Conservation (phyloP, 2,888 invertebrate species). For the Crematogaster levior region DNA sequence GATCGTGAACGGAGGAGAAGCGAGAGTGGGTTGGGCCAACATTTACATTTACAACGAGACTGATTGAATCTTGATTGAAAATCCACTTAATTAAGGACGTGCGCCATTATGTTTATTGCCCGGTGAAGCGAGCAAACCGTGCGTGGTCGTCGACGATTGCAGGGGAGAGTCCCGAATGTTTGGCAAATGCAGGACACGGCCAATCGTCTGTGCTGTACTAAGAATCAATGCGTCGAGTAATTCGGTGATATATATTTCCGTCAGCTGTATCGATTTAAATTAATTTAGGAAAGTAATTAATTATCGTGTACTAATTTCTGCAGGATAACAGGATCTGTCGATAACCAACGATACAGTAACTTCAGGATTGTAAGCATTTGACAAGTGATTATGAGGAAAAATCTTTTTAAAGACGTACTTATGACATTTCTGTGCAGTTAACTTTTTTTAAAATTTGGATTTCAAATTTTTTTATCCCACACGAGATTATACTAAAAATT, state of each 20-base stretch:
- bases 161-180: constrained; percentile 59
- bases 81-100: constrained; percentile 82
- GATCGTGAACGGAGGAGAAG: constrained; percentile 31
- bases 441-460: neutral
- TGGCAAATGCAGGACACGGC: constrained; percentile 69
- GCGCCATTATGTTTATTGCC: constrained; percentile 80
- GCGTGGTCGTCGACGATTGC: constrained; percentile 50
- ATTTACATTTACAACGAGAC: constrained; percentile 83
- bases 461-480: neutral
- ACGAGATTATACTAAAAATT: neutral
- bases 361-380: neutral
- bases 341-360: neutral
- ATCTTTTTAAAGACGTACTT: neutral
- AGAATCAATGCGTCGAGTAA: constrained; percentile 64
- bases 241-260: constrained; percentile 37
- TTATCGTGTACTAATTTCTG: neutral
- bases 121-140: constrained; percentile 60
- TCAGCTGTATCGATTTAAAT: neutral
- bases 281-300: neutral
- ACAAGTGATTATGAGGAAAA: neutral
- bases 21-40: constrained; percentile 62
- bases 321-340: too few species aligned
- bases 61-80: constrained; percentile 84
- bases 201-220: constrained; percentile 64
- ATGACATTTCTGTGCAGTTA: neutral